Evolutionary conservation across 2,113 vertebrate genomes (phyloP), one percentile per base, ranked within the genome.

Genomic region (Phalacrocorax carbo): DNA sequence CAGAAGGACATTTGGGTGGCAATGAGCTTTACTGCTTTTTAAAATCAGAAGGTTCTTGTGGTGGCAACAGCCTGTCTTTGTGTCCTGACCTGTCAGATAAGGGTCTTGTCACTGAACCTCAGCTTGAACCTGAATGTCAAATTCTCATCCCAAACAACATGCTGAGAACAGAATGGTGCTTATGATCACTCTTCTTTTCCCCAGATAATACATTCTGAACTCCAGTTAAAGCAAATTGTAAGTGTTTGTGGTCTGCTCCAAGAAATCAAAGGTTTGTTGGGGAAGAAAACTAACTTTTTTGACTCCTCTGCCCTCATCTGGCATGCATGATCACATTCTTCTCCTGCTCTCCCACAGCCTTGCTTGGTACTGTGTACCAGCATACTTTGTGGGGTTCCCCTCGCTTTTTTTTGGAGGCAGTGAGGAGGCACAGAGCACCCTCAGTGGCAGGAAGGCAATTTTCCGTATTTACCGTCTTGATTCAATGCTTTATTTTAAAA

Each of bases 261-360:
- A 52, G 60, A 94, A 90, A 81, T 75, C 61, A 55, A 13, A 91
- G 27, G 7, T 54, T 58, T 76, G 7, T 17, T 55, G 9, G 20
- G 18, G 42, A 86, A 4, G 15, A 66, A 80, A 80, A 19, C 4
- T 30, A 51, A 48, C 10, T 73, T 80, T 82, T 80, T 51, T 51
- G 70, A n/a, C 32, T 92, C 10, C 21, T 84, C 60, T 68, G 18
- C 9, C 21, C 15, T 46, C 1, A 3, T 60, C 42, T 92, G 48
- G n/a, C 22, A 49, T 49, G 16, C 0, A 0, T 29, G 26, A n/a
- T 36, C 44, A 68, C 17, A 30, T 9, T 66, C 51, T 21, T 73
- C 22, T 72, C 64, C 75, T 71, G 25, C 42, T 77, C 19, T 82
- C 25, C 72, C 34, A 72, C 21, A 57, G 40, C 10, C 10, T 9